Base-by-base conservation (phyloP, 2,797 vertebrate genomes). In the Melopsittacus undulatus region DNA sequence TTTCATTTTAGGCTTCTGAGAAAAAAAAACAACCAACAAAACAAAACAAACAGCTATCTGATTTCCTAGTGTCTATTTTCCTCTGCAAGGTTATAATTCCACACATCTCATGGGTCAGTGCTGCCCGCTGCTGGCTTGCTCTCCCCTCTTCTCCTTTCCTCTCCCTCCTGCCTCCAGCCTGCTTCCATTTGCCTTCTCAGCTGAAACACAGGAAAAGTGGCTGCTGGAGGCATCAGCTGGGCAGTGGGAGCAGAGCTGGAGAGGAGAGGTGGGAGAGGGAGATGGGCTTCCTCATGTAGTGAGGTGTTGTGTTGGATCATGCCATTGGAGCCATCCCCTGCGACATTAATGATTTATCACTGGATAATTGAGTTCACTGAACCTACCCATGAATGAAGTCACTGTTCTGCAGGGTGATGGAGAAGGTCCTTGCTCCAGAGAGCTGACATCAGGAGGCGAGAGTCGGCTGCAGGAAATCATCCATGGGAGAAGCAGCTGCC, bases 181-280 rank as follows among this genome's bases (percentile, higher is more conserved):
- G 34, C 4, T 86, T 29, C 45, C 2, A 0, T 51, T 92, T 10
- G 29, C 23, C 18, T 76, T 92, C 46, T 56, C n/a, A 56, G n/a
- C 56, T 89, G 27, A 86, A 75, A 21, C 0, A 0, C 1, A 1
- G 30, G 27, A 7, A 27, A 52, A 40, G 73, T 0, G 2, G 57
- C 27, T 83, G 24, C 54, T 90, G 54, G 52, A 81, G 23, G 14
- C 40, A 56, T 8, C 51, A 78, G 69, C 1, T 5, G 3, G 40
- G 32, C 4, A 7, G 18, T 30, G 13, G 46, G 36, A 81, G n/a
- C 42, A 48, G 36, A 12, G 40, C 14, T 43, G 46, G 45, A 81
- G 62, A 78, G 29, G 23, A 84, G 13, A 23, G 6, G 2, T 26
- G 18, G 51, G 27, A 91, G 30, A 34, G 1, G 2, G 10, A 6